Evolutionary conservation across 2,888 invertebrate species (phyloP), one percentile per base, ranked within the genome.

Genomic region (Tinea semifulvella): DNA sequence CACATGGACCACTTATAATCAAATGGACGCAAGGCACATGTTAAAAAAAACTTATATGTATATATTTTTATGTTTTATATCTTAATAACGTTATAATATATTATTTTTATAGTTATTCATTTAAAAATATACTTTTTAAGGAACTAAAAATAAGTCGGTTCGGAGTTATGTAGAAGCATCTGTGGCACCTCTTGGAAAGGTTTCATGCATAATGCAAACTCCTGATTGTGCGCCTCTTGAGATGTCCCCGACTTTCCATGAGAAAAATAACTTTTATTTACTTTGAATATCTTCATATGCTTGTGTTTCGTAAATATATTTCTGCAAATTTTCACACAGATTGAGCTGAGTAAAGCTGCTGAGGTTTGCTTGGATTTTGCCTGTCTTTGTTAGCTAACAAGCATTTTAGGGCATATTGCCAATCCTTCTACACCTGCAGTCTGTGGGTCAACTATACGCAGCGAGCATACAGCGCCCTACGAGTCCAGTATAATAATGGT

Each of bases 171-270:
- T 3, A 45, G 48, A 46, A 51, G 51, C 72, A 71, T 69, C 63
- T 70, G 74, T 65, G 70, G 68, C 65, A 60, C 43, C 43, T 43
- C 17, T 49, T 52, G 58, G 65, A 64, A 67, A 57, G 65, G 68
- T 62, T 68, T 71, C 72, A 79, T 79, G 75, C 75, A 77, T 77
- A 69, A 77, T 79, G 72, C 72, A 77, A 64, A 61, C 62, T 56
- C 53, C 65, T 76, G 76, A 77, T 79, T 77, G 76, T 70, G 63
- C 59, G 28, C 43, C 43, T 43, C 43, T 28, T 40, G 40, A 40
- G 40, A 40, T 40, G 40, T 40, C 22, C 40, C 40, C 20, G 14
- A 40, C 13, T 40, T 40, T 40, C 40, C n/a, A 36, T 36, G 16
- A 36, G 40, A 40, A 40, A 40, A 22, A 22, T 40, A 40, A 40